Evolutionary conservation across 2,888 invertebrate species (phyloP).

Genomic region (Phania funesta): DNA sequence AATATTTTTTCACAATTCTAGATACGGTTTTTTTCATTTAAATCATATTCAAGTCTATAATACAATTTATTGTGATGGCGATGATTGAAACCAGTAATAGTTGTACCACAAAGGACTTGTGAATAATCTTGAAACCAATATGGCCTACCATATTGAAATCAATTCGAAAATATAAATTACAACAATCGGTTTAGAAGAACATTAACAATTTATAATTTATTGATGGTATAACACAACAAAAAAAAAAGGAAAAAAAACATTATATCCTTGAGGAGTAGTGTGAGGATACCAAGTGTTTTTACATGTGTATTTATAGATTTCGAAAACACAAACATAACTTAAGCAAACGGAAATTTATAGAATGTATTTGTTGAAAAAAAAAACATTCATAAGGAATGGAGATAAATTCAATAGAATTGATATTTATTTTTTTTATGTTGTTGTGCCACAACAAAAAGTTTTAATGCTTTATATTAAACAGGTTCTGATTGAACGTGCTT

Average conservation of each 20-base stretch:
- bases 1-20: neutral
- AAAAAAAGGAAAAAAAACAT: neutral
- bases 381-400: too few relatives aligned
- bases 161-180: conserved; percentile 59
- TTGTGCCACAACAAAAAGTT: too few relatives aligned
- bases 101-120: conserved; percentile 43
- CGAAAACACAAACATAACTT: too few relatives aligned
- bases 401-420: too few relatives aligned
- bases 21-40: neutral
- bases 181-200: conserved; percentile 36
- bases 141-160: conserved; percentile 52
- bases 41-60: neutral
- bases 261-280: too few relatives aligned
- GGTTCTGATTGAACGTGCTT: too few relatives aligned
- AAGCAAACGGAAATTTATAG: too few relatives aligned
- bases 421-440: too few relatives aligned
- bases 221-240: conserved; percentile 40
- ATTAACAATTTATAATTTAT: conserved; percentile 64
- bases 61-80: neutral
- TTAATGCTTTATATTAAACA: too few relatives aligned
- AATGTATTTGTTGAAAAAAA: too few relatives aligned
- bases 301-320: too few relatives aligned
- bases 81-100: conserved; percentile 41
- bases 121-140: conserved; percentile 40
- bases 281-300: too few relatives aligned